Evolutionary conservation across 2,888 invertebrate species (phyloP).

Genomic region (Melitaea athalia): DNA sequence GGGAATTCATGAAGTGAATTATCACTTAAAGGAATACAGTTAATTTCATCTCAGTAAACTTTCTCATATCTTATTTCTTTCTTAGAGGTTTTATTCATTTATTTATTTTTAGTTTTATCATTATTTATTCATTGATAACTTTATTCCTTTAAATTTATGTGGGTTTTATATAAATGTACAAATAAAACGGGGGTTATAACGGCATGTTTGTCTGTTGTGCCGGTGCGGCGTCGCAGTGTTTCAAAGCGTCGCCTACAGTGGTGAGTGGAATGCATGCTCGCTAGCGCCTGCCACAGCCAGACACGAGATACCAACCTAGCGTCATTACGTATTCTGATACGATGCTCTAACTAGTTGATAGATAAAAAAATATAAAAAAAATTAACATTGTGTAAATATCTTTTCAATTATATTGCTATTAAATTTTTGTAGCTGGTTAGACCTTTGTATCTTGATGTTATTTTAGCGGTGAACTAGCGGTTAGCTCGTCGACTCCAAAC

Average conservation of each 20-base stretch:
- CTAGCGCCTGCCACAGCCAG: slow-evolving; percentile 18
- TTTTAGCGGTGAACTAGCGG: slow-evolving; percentile 7
- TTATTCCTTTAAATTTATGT: not conserved
- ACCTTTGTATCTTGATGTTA: slow-evolving; percentile 18
- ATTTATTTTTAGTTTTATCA: too few relatives aligned
- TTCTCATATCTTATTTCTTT: not conserved
- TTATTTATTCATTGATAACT: not conserved
- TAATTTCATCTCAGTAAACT: slow-evolving; percentile 6
- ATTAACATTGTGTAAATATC: not conserved
- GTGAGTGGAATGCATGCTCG: slow-evolving; percentile 85
- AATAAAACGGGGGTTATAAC: slow-evolving; percentile 53
- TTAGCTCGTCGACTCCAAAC: slow-evolving; percentile 55
- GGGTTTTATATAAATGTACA: slow-evolving; percentile 11
- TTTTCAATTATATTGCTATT: not conserved
- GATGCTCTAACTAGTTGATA: not conserved
- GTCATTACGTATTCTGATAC: not conserved
- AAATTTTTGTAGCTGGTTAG: slow-evolving; percentile 11
- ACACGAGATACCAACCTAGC: slow-evolving; percentile 10
- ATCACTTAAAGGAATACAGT: slow-evolving; percentile 21
- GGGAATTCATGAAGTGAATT: slow-evolving; percentile 20
- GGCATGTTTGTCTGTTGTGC: slow-evolving; percentile 81
- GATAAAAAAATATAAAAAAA: not conserved
- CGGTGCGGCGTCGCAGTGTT: slow-evolving; percentile 88
- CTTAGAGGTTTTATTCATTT: not conserved
- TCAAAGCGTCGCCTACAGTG: slow-evolving; percentile 97